Percentiles rank a stretch among this genome's conserved stretches.
Conservation (phyloP, 2,888 invertebrate species). For the Sphaerophoria taeniata region DNA sequence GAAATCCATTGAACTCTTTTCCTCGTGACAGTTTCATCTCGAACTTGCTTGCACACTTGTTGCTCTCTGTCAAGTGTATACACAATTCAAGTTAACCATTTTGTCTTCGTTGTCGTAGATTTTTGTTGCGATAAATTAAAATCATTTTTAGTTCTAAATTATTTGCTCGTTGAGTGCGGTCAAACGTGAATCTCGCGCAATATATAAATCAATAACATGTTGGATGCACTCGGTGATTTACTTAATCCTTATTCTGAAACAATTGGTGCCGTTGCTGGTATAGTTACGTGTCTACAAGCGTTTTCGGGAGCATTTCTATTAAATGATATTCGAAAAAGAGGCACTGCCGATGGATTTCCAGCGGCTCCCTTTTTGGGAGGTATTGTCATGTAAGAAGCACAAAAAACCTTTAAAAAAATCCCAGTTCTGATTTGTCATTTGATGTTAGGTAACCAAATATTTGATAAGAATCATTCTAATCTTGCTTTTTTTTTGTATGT, state of each 20-base stretch:
- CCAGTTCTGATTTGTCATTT: background rate
- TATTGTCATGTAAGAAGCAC: constrained; percentile 87
- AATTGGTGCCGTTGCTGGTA: constrained; percentile 86
- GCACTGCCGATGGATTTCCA: constrained; percentile 86
- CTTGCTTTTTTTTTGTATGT: background rate
- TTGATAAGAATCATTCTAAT: constrained; percentile 31
- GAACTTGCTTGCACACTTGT: no score
- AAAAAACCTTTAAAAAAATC: background rate
- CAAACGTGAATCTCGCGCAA: background rate
- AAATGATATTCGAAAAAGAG: constrained; percentile 88
- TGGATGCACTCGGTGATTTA: constrained; percentile 78
- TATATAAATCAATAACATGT: constrained; percentile 75
- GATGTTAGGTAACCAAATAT: constrained; percentile 21
- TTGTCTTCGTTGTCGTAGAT: background rate
- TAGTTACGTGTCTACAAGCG: constrained; percentile 92
- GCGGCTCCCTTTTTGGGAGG: constrained; percentile 90
- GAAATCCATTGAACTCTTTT: no score
- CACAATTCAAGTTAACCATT: no score
- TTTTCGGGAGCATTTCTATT: constrained; percentile 90
- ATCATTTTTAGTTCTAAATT: constrained; percentile 28
- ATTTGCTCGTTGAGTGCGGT: background rate
- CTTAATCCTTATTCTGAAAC: constrained; percentile 79
- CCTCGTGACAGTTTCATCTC: no score
- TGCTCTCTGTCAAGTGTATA: no score
- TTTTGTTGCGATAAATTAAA: background rate